A percentile compares a stretch with the other conserved stretches of the same genome.
These are phyloP conservation scores for Macaria liturata DNA, from an alignment of 2,888 invertebrate species.

Conservation along the genomic window DNA sequence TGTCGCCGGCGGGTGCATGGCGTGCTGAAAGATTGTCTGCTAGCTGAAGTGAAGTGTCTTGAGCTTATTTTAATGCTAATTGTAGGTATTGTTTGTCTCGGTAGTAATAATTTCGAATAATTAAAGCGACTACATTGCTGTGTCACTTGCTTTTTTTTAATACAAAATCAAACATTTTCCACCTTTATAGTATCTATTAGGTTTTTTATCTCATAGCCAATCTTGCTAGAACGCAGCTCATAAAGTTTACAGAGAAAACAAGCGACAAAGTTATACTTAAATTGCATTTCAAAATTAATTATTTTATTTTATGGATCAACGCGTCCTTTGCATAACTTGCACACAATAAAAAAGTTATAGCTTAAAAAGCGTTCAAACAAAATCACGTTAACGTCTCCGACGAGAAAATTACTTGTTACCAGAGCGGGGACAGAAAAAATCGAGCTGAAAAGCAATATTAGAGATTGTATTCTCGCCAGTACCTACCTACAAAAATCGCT, in stretches of 20 bases:
- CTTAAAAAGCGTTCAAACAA: slow-evolving; percentile 45
- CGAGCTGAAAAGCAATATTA: slow-evolving; percentile 40
- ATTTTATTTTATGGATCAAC: slow-evolving; percentile 26
- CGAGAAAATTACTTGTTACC: slow-evolving; percentile 43
- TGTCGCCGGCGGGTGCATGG: too few species aligned
- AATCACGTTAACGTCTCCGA: slow-evolving; percentile 49
- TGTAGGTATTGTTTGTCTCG: too few species aligned
- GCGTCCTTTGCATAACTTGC: slow-evolving; percentile 39
- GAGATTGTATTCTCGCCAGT: slow-evolving; percentile 39
- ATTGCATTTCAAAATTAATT: slow-evolving; percentile 25
- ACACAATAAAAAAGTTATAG: slow-evolving; percentile 50
- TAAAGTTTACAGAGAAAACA: background rate
- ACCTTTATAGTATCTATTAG: too few species aligned
- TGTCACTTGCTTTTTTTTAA: too few species aligned
- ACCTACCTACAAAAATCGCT: slow-evolving; percentile 36
- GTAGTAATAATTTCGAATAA: too few species aligned
- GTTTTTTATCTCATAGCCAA: too few species aligned
- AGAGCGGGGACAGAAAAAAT: slow-evolving; percentile 32
- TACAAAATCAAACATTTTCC: too few species aligned
- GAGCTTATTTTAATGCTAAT: too few species aligned
- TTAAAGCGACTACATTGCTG: too few species aligned
- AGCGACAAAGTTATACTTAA: slow-evolving; percentile 14
- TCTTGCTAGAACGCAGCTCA: too few species aligned
- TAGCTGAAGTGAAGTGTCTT: too few species aligned
- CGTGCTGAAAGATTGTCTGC: too few species aligned